Evolutionary conservation across 2,888 invertebrate genomes (phyloP).

Genomic region (Cremastinae sp.): DNA sequence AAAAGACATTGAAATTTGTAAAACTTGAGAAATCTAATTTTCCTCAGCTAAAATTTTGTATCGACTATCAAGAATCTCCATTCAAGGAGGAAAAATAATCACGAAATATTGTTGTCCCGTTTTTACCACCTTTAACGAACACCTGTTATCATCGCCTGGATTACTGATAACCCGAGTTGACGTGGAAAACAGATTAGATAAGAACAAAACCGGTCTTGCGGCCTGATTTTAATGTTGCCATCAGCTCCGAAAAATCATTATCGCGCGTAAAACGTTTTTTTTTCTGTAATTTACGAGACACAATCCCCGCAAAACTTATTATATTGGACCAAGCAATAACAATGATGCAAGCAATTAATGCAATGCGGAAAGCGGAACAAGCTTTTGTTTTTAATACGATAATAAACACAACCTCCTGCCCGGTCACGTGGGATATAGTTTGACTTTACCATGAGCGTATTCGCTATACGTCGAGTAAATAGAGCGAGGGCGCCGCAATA

Average conservation of each 20-base stretch:
- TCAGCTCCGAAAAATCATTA: constrained; percentile 2
- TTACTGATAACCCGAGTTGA: constrained; percentile 58
- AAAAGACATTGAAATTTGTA: too few relatives aligned
- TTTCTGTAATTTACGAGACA: constrained; percentile 29
- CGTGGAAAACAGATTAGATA: constrained; percentile 66
- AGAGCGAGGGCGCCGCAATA: not conserved
- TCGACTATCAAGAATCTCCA: too few relatives aligned
- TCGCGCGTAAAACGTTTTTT: constrained; percentile 6
- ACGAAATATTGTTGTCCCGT: not conserved
- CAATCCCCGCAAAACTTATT: not conserved
- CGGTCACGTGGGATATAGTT: constrained; percentile 31
- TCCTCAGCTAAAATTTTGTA: too few relatives aligned
- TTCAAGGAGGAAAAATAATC: too few relatives aligned
- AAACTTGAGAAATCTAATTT: too few relatives aligned
- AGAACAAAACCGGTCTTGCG: constrained; percentile 51
- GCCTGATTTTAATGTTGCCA: constrained; percentile 26
- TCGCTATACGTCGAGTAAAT: constrained; percentile 37
- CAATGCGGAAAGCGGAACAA: not conserved
- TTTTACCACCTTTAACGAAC: not conserved
- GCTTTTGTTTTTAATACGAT: not conserved
- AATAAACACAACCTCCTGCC: constrained; percentile 3
- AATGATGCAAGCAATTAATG: not conserved
- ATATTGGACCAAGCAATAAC: not conserved
- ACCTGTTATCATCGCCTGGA: constrained; percentile 22
- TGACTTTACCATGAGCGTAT: constrained; percentile 18